A percentile compares a stretch with the other conserved stretches of the same genome.
Evolutionary conservation across 2,113 vertebrate genomes (phyloP).

Genomic region (Phrynocephalus versicolor): DNA sequence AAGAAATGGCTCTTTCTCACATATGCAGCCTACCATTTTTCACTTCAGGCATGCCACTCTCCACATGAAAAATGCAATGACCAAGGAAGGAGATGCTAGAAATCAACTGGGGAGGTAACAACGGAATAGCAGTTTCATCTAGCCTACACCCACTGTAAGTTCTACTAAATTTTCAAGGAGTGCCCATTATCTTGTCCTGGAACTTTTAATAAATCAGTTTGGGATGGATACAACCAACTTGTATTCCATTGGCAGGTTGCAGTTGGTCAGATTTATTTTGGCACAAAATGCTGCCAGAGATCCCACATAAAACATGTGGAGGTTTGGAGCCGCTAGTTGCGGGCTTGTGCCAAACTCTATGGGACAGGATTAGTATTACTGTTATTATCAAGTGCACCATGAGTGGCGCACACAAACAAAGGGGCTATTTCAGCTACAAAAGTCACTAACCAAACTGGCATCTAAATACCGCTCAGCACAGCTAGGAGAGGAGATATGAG

Average conservation of each 20-base stretch:
- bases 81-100: too few relatives aligned
- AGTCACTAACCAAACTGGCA: neutral
- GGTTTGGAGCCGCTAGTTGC: neutral
- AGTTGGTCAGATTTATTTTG: neutral
- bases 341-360: neutral
- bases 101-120: too few relatives aligned
- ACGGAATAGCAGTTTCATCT: too few relatives aligned
- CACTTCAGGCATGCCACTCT: too few relatives aligned
- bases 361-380: neutral
- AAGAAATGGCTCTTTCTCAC: too few relatives aligned
- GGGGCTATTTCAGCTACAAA: neutral
- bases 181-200: constrained; percentile 37
- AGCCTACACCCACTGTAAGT: too few relatives aligned
- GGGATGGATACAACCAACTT: constrained; percentile 47
- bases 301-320: neutral
- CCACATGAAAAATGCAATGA: too few relatives aligned
- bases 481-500: neutral
- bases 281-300: neutral
- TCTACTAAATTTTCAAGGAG: neutral
- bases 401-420: too few relatives aligned
- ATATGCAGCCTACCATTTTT: too few relatives aligned
- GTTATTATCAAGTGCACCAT: too few relatives aligned
- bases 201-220: constrained; percentile 39
- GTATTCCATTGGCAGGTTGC: constrained; percentile 22
- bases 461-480: neutral